Conservation (phyloP, 2,888 invertebrate species). For the Helicoverpa assulta region DNA sequence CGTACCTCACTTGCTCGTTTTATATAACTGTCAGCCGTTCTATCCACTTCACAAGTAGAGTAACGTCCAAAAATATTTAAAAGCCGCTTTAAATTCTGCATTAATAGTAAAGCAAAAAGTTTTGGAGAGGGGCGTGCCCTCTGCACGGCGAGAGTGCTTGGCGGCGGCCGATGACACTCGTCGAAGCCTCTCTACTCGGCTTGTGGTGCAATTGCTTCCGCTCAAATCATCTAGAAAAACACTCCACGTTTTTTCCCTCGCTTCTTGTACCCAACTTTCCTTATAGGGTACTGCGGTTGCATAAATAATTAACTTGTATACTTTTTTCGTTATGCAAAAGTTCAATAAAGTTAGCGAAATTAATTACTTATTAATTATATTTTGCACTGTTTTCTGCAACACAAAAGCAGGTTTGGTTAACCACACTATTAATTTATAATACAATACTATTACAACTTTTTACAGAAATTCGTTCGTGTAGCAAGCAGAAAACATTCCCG, state of each 20-base stretch:
- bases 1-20: background rate
- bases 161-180: conserved; percentile 69
- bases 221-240: conserved; percentile 62
- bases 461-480: conserved; percentile 1
- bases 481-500: conserved; percentile 14
- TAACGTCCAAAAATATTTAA: conserved; percentile 37
- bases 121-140: conserved; percentile 50
- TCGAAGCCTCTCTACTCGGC: conserved; percentile 69
- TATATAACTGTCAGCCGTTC: background rate
- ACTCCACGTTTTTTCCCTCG: conserved; percentile 45
- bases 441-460: too few relatives aligned
- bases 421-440: background rate
- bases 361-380: background rate
- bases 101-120: conserved; percentile 45
- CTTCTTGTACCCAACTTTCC: conserved; percentile 15
- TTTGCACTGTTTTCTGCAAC: conserved; percentile 2
- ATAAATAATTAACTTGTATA: conserved; percentile 21
- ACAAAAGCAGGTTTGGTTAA: conserved; percentile 16
- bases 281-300: conserved; percentile 10
- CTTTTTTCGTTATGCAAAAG: background rate
- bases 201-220: conserved; percentile 67
- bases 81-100: conserved; percentile 43
- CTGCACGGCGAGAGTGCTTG: conserved; percentile 65
- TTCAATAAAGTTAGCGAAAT: background rate
- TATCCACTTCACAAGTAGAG: conserved; percentile 7